These are phyloP conservation scores for Leptocoma aspasia DNA, from an alignment of 2,113 vertebrate genomes.

Conservation along the genomic window DNA sequence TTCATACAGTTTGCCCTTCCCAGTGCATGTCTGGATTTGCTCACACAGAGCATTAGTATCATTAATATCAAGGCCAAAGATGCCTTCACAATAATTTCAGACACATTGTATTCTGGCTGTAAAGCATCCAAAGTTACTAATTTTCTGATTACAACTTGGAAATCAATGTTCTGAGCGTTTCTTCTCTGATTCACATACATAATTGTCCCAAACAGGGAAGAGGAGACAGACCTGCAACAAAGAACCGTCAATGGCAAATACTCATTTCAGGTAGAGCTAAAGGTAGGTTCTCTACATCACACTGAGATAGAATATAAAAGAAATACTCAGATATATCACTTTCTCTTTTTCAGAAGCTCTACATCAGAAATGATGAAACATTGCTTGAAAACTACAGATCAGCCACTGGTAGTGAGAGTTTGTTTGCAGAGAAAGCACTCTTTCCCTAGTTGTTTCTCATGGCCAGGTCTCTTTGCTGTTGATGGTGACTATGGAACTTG, in stretches of 20 bases:
- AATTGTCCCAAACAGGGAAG: not conserved
- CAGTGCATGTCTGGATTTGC: slow-evolving; percentile 8
- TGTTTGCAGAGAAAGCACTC: not conserved
- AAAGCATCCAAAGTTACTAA: not conserved
- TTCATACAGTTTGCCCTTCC: slow-evolving; percentile 10
- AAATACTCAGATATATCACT: not conserved
- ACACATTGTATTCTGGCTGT: not conserved
- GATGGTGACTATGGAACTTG: not conserved
- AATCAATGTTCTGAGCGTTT: not conserved
- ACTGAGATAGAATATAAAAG: not conserved
- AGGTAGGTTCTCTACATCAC: not conserved
- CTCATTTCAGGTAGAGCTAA: not conserved
- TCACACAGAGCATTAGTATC: not conserved
- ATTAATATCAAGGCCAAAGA: not conserved
- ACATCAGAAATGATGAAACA: not conserved
- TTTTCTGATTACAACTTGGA: not conserved
- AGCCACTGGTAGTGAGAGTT: not conserved
- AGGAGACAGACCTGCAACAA: slow-evolving; percentile 17
- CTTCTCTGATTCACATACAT: not conserved
- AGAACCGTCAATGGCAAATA: not conserved
- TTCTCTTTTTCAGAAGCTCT: not conserved
- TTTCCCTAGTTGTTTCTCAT: not conserved
- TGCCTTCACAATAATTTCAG: slow-evolving; percentile 9
- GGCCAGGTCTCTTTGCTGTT: not conserved
- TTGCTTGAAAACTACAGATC: not conserved